phyloP scores from a whole-genome alignment of 2,797 vertebrate genomes.

The Enteromius trimaculatus region DNA sequence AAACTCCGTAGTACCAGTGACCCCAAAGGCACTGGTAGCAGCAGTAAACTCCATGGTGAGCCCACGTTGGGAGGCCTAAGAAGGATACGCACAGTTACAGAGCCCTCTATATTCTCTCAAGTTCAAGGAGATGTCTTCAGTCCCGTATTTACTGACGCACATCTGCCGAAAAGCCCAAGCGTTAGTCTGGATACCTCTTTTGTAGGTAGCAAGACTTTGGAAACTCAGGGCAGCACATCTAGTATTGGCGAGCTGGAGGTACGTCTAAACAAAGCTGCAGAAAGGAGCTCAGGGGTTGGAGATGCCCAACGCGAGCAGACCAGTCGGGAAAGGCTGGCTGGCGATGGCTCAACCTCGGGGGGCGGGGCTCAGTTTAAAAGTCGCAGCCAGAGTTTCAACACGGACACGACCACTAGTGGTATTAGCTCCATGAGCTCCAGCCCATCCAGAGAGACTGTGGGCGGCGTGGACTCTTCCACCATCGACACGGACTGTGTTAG shows the following conservation, averaged over 20 bases:
- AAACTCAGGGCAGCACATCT: slow-evolving; percentile 76
- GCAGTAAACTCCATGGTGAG: slow-evolving; percentile 75
- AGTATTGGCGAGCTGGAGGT: slow-evolving; percentile 79
- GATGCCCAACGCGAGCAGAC: slow-evolving; percentile 84
- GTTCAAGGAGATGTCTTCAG: slow-evolving; percentile 87
- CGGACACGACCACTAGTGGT: slow-evolving; percentile 97
- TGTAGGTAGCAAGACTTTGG: slow-evolving; percentile 82
- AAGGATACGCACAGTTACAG: slow-evolving; percentile 91
- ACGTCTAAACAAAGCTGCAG: slow-evolving; percentile 80
- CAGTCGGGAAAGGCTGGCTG: slow-evolving; percentile 89
- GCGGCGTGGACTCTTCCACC: slow-evolving; percentile 80
- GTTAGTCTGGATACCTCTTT: slow-evolving; percentile 93
- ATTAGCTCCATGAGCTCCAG: slow-evolving; percentile 99
- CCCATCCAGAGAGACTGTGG: slow-evolving; percentile 94
- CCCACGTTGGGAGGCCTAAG: slow-evolving; percentile 81
- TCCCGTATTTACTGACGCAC: slow-evolving; percentile 79
- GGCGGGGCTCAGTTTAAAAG: slow-evolving; percentile 93
- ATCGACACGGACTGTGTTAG: slow-evolving; percentile 95
- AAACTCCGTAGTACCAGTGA: slow-evolving; percentile 94
- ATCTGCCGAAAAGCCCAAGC: slow-evolving; percentile 88
- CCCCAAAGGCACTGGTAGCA: slow-evolving; percentile 79
- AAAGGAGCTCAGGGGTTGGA: slow-evolving; percentile 73
- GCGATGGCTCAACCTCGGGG: slow-evolving; percentile 79
- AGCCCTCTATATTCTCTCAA: slow-evolving; percentile 85
- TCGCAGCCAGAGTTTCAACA: slow-evolving; percentile 98